Conservation (phyloP, 2,113 vertebrate species). For the Gnathonemus longibarbis region DNA sequence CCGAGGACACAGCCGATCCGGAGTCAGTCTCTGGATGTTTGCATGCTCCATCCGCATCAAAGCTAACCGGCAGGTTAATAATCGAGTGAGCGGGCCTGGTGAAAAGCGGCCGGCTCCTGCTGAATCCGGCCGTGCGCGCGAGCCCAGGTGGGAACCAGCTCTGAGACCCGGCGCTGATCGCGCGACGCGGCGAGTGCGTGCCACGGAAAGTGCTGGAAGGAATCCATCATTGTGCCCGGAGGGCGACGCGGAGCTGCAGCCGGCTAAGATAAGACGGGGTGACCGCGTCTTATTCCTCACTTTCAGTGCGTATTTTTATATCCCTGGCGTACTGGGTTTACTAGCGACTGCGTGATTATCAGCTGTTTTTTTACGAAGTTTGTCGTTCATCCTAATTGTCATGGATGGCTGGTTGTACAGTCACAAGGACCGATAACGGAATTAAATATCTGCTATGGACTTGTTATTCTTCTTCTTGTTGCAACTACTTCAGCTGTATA, state of each 20-base stretch:
- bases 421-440: neutral
- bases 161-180: neutral
- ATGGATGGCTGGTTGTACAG: neutral
- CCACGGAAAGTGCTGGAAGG: neutral
- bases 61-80: neutral
- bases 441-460: neutral
- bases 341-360: neutral
- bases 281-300: neutral
- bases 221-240: neutral
- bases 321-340: neutral
- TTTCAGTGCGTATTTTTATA: neutral
- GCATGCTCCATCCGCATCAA: neutral
- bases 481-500: neutral
- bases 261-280: neutral
- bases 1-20: neutral
- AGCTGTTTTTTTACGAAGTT: neutral
- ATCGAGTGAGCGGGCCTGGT: neutral
- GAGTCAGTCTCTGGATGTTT: neutral
- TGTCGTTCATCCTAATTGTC: neutral
- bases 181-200: neutral
- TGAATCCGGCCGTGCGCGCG: neutral
- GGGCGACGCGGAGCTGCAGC: neutral
- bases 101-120: neutral
- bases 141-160: neutral
- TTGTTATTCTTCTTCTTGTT: neutral